phyloP scores from a whole-genome alignment of 2,797 vertebrate genomes.

The Poecilia wingei region DNA sequence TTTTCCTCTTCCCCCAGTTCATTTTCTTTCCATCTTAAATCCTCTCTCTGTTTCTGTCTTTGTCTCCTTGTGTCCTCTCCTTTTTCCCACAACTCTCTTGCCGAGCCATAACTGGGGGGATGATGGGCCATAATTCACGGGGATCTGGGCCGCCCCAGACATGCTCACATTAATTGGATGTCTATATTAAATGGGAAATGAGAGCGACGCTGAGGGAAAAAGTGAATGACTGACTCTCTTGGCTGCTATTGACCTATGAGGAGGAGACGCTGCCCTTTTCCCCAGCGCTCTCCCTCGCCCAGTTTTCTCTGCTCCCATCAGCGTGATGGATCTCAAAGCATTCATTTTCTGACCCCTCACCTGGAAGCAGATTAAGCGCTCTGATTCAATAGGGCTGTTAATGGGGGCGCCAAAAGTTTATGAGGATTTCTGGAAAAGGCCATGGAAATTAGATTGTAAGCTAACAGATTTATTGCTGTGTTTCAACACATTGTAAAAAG shows the following conservation, averaged over 20 bases:
- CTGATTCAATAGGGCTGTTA: constrained; percentile 95
- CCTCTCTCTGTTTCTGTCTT: constrained; percentile 6
- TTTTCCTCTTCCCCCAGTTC: not conserved
- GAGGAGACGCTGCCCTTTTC: constrained; percentile 98
- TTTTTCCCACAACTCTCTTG: constrained; percentile 22
- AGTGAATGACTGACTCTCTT: constrained; percentile 97
- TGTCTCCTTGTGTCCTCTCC: constrained; percentile 18
- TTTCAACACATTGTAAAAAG: constrained; percentile 99
- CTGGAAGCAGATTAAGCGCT: constrained; percentile 98
- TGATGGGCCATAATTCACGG: constrained; percentile 96
- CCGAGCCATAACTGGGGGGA: constrained; percentile 79
- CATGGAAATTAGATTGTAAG: constrained; percentile 99
- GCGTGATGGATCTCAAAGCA: constrained; percentile 98
- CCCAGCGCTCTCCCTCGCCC: constrained; percentile 90
- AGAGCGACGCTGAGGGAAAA: constrained; percentile 86
- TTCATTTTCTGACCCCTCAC: constrained; percentile 99
- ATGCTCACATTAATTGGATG: constrained; percentile 96
- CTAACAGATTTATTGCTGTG: constrained; percentile 99
- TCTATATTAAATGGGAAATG: constrained; percentile 99
- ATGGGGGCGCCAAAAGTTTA: constrained; percentile 93
- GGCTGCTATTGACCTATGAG: constrained; percentile 99
- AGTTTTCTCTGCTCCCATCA: constrained; percentile 98
- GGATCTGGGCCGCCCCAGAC: constrained; percentile 89
- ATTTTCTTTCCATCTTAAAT: constrained; percentile 18
- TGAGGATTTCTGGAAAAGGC: constrained; percentile 99